Conservation (phyloP, 2,797 vertebrate genomes). For the Smutsia gigantea region DNA sequence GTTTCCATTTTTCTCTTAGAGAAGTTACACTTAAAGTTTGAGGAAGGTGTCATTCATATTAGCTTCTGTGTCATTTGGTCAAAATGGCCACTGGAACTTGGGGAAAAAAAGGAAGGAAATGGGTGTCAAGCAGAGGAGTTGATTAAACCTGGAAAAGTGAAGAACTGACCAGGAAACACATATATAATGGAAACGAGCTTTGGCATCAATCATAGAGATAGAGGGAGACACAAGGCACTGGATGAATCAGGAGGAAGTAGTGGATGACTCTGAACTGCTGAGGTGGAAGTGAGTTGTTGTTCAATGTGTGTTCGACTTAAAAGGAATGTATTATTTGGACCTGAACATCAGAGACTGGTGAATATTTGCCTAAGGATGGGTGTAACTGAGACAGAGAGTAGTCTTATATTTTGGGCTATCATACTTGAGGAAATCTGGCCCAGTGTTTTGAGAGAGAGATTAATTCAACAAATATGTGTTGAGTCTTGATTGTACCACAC, state of each 20-base stretch:
- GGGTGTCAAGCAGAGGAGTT: not conserved
- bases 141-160: not conserved
- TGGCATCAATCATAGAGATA: not conserved
- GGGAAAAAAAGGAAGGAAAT: not conserved
- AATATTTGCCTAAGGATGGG: not conserved
- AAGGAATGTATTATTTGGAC: not conserved
- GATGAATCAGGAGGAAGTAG: not conserved
- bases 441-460: not conserved
- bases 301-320: not conserved
- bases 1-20: not conserved
- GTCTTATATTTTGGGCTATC: not conserved
- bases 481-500: not conserved
- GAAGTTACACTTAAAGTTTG: not conserved
- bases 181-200: not conserved
- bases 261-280: not conserved
- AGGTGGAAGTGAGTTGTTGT: not conserved
- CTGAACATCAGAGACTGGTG: not conserved
- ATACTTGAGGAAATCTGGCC: not conserved
- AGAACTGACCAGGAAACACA: not conserved
- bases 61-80: not conserved
- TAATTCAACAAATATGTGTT: not conserved
- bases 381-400: not conserved
- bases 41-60: not conserved
- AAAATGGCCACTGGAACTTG: not conserved
- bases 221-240: not conserved